Percentiles rank a stretch among this genome's conserved stretches.
phyloP scores from a whole-genome alignment of 1,140 invertebrate genomes.

The Tetramorium parvispinum region DNA sequence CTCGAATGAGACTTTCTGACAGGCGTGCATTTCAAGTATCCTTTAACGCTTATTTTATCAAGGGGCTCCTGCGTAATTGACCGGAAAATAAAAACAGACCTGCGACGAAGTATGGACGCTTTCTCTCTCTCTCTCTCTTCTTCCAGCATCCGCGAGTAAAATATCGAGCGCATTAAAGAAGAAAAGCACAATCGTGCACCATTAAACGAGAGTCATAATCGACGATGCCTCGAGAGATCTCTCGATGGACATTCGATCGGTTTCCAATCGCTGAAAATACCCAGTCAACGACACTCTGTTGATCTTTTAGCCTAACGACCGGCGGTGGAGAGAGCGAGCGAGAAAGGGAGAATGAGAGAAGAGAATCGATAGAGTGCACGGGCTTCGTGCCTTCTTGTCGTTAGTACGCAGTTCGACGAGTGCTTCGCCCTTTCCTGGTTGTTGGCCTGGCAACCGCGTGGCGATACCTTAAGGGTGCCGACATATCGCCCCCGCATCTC shows the following conservation, averaged over 20 bases:
- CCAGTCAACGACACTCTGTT: not conserved
- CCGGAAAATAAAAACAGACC: not conserved
- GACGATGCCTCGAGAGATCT: not conserved
- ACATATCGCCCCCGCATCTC: conserved; percentile 18
- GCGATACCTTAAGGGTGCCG: conserved; percentile 65
- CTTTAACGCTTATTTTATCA: conserved; percentile 21
- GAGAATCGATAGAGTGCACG: conserved; percentile 56
- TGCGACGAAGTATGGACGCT: not conserved
- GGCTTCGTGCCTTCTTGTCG: conserved; percentile 41
- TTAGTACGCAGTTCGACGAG: conserved; percentile 52
- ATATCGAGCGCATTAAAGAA: not conserved
- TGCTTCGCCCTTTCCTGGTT: conserved; percentile 69
- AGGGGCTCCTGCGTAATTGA: not conserved
- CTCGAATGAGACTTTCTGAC: not conserved
- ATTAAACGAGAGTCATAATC: not conserved
- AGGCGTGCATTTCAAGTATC: not conserved
- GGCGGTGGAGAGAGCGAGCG: not conserved
- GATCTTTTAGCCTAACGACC: conserved; percentile 21
- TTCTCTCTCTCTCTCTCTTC: not conserved
- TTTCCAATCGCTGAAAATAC: conserved; percentile 10
- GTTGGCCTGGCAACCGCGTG: conserved; percentile 73
- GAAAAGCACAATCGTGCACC: not conserved
- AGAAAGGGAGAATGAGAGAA: conserved; percentile 13
- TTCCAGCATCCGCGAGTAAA: not conserved
- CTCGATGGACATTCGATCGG: not conserved